These are phyloP conservation scores for Cardiocondyla obscurior DNA, from an alignment of 1,140 invertebrate genomes.

Conservation along the genomic window DNA sequence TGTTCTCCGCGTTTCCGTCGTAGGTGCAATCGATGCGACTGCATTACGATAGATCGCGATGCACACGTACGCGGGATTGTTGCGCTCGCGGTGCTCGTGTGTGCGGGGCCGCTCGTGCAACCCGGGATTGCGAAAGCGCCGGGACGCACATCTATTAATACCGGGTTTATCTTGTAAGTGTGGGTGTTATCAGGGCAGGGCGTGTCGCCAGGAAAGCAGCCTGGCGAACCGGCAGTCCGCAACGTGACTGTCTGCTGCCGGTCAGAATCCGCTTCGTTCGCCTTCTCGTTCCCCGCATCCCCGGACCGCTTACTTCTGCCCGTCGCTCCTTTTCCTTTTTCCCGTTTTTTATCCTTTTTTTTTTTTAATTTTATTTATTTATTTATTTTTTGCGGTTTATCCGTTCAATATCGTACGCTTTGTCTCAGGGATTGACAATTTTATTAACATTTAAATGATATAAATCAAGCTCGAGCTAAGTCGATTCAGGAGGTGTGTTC, in stretches of 20 bases:
- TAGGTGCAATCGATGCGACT: slow-evolving; percentile 25
- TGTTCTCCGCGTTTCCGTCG: slow-evolving; percentile 15
- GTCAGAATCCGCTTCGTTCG: slow-evolving; percentile 71
- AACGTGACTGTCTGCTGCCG: slow-evolving; percentile 78
- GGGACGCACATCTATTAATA: slow-evolving; percentile 81
- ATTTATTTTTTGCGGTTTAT: background rate
- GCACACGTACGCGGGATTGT: slow-evolving; percentile 53
- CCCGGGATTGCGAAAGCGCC: slow-evolving; percentile 77
- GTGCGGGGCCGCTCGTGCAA: slow-evolving; percentile 37
- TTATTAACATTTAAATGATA: background rate
- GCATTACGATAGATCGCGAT: slow-evolving; percentile 24
- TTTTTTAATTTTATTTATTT: no score
- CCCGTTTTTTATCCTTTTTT: no score
- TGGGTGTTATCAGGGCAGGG: slow-evolving; percentile 83
- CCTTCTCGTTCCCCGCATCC: slow-evolving; percentile 12
- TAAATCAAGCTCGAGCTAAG: background rate
- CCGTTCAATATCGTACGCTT: background rate
- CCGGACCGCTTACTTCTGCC: background rate
- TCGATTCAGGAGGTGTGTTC: background rate
- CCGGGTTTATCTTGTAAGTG: slow-evolving; percentile 79
- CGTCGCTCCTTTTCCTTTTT: background rate
- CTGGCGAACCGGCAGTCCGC: slow-evolving; percentile 69
- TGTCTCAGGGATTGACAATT: slow-evolving; percentile 18
- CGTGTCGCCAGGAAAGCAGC: slow-evolving; percentile 79
- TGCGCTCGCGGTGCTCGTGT: slow-evolving; percentile 21